These are phyloP conservation scores for Bombycilla garrulus DNA, from an alignment of 2,113 vertebrate species.

Conservation along the genomic window DNA sequence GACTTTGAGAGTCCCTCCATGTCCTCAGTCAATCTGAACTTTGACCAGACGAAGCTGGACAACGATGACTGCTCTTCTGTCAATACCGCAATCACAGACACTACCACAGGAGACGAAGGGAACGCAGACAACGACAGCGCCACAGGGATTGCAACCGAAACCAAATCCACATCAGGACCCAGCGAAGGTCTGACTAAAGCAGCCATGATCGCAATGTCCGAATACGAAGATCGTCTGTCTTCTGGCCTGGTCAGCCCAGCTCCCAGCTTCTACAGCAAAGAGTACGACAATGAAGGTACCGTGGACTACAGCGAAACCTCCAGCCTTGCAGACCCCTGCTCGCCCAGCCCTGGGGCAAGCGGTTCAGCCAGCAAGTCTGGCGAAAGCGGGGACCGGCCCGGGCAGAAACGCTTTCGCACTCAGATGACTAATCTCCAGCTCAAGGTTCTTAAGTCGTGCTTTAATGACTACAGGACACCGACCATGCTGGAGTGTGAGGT, in stretches of 20 bases:
- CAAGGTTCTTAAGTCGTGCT: slow-evolving; percentile 97
- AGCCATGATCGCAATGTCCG: slow-evolving; percentile 83
- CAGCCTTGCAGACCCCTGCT: slow-evolving; percentile 95
- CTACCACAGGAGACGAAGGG: slow-evolving; percentile 97
- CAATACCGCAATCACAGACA: slow-evolving; percentile 98
- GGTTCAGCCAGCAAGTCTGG: slow-evolving; percentile 88
- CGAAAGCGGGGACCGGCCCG: slow-evolving; percentile 91
- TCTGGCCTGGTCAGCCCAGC: slow-evolving; percentile 97
- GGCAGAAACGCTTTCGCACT: slow-evolving; percentile 98
- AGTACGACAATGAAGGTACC: slow-evolving; percentile 94
- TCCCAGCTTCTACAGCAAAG: slow-evolving; percentile 93
- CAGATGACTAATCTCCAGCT: slow-evolving; percentile 99
- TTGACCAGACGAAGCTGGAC: slow-evolving; percentile 94
- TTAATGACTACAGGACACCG: slow-evolving; percentile 97
- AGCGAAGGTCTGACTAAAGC: slow-evolving; percentile 89
- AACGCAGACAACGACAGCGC: slow-evolving; percentile 94
- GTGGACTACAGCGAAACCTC: slow-evolving; percentile 98
- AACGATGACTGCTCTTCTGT: slow-evolving; percentile 99
- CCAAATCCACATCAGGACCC: slow-evolving; percentile 85
- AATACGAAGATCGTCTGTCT: slow-evolving; percentile 97
- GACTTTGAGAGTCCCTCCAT: slow-evolving; percentile 95
- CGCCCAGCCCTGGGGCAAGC: slow-evolving; percentile 90
- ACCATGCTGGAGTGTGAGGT: slow-evolving; percentile 99
- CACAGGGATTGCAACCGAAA: slow-evolving; percentile 78
- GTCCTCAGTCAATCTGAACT: slow-evolving; percentile 92